Conservation (phyloP, 2,797 vertebrate genomes). For the Picus viridis region DNA sequence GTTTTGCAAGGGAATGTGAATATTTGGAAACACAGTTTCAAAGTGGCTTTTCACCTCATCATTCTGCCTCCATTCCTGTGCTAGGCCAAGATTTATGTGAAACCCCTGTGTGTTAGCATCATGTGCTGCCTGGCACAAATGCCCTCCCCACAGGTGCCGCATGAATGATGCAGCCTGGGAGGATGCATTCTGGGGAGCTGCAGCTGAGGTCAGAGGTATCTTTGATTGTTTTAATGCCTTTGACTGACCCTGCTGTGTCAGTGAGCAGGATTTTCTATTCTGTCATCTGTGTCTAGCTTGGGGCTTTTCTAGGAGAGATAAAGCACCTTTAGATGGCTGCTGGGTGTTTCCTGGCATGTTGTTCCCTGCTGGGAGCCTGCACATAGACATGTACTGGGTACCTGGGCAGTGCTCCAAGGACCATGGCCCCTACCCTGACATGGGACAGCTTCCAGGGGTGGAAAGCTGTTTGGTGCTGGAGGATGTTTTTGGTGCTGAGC, state of each 20-base stretch:
- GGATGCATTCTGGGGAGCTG: neutral
- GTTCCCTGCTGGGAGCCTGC: neutral
- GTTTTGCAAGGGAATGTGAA: neutral
- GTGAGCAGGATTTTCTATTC: neutral
- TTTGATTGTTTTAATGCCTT: neutral
- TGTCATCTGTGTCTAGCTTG: neutral
- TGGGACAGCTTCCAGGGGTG: neutral
- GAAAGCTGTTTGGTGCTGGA: neutral
- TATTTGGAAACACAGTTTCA: neutral
- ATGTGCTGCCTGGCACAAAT: accelerated
- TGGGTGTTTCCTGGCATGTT: neutral
- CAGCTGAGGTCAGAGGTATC: neutral
- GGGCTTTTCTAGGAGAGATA: neutral
- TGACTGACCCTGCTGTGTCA: neutral
- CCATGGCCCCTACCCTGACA: accelerated
- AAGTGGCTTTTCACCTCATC: neutral
- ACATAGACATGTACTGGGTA: neutral
- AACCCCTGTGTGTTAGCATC: accelerated
- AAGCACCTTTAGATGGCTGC: neutral
- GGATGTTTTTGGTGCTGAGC: neutral
- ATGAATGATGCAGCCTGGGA: neutral
- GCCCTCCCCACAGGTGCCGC: neutral
- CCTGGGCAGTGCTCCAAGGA: neutral
- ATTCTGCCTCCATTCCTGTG: accelerated
- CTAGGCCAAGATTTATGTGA: neutral